Conservation (phyloP, 1,140 invertebrate genomes). For the Cylas formicarius region DNA sequence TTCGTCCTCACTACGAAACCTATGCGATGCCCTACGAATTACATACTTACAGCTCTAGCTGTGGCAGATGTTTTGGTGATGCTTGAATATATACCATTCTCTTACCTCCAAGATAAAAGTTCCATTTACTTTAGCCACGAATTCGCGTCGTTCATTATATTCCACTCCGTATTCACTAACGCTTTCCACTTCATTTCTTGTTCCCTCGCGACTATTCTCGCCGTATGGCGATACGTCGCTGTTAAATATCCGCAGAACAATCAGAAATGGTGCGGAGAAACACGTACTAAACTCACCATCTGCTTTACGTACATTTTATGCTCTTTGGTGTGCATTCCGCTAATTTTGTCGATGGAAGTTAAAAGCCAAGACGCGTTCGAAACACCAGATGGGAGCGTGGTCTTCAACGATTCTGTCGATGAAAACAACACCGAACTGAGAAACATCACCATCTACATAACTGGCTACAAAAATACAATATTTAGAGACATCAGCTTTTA, state of each 20-base stretch:
- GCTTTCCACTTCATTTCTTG: constrained; percentile 90
- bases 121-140: constrained; percentile 60
- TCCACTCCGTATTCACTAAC: constrained; percentile 76
- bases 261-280: constrained; percentile 69
- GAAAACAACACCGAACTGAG: constrained; percentile 33
- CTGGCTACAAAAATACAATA: constrained; percentile 43
- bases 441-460: constrained; percentile 41
- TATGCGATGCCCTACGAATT: constrained; percentile 81
- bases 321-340: constrained; percentile 76
- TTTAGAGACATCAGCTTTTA: constrained; percentile 67
- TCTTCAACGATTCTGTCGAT: constrained; percentile 28
- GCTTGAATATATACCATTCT: constrained; percentile 88
- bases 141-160: constrained; percentile 74
- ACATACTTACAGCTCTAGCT: constrained; percentile 80
- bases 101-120: constrained; percentile 57
- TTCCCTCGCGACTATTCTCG: constrained; percentile 83
- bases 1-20: constrained; percentile 84
- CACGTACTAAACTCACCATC: constrained; percentile 65
- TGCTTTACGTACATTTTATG: constrained; percentile 72
- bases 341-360: constrained; percentile 67
- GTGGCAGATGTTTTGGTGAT: constrained; percentile 88
- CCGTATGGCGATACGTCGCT: constrained; percentile 88
- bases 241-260: constrained; percentile 74
- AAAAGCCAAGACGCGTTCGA: constrained; percentile 41
- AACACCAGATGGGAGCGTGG: constrained; percentile 41